Conservation (phyloP, 2,797 vertebrate genomes). For the Chrosomus eos region DNA sequence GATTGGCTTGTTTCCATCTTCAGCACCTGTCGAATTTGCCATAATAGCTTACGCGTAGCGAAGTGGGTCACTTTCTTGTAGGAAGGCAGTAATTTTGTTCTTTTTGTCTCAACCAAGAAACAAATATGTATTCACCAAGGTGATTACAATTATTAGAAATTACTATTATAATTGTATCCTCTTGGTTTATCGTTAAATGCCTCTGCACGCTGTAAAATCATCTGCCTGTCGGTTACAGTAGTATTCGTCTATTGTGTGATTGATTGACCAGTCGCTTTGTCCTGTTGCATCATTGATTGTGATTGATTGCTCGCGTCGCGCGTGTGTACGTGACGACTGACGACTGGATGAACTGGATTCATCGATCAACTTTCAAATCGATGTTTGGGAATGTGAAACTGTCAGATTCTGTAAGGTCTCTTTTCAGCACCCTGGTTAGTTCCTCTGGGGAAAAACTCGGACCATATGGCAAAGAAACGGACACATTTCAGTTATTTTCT, state of each 20-base stretch:
- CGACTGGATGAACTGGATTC: neutral
- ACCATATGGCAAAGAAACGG: conserved; percentile 24
- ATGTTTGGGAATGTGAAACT: conserved; percentile 30
- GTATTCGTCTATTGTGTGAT: conserved; percentile 13
- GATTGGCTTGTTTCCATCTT: conserved; percentile 21
- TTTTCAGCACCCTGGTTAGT: conserved; percentile 82
- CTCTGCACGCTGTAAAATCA: neutral
- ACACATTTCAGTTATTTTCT: conserved; percentile 19
- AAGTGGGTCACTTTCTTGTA: neutral
- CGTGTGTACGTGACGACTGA: conserved; percentile 48
- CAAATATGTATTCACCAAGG: neutral
- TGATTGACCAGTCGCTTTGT: neutral
- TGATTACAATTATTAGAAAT: neutral
- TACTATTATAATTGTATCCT: neutral
- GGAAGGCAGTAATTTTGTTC: neutral
- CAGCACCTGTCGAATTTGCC: conserved; percentile 40
- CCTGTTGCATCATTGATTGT: conserved; percentile 24
- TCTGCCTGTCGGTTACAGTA: neutral
- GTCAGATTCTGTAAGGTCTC: conserved; percentile 30
- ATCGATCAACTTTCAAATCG: conserved; percentile 8
- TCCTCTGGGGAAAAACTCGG: conserved; percentile 54
- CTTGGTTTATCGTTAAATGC: neutral
- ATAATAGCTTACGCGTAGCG: neutral
- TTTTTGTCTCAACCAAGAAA: neutral
- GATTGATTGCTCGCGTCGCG: conserved; percentile 5